Base-by-base conservation (phyloP, 2,888 invertebrate species). In the Eupithecia vulgata region DNA sequence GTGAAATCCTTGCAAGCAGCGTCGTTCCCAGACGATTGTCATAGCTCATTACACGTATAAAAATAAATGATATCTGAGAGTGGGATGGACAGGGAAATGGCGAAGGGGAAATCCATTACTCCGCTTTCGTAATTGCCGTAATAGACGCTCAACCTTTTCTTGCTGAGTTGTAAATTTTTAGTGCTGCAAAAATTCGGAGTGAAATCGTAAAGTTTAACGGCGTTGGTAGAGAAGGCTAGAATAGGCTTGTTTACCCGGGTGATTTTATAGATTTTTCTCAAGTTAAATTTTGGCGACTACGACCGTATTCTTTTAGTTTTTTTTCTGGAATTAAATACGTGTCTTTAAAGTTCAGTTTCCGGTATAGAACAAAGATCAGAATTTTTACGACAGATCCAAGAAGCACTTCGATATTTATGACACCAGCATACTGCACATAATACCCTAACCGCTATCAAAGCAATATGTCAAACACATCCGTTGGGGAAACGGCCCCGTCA, bases 391-490 rank as follows among this genome's bases (percentile, higher is more conserved):
- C 59, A 35, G 40, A 69, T 42, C 61, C 45, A 69, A 69, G 68
- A 42, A 35, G 30, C 48, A 64, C 48, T 66, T 64, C 65, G 65
- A 71, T 71, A 90, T 92, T 91, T 90, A 93, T 87, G 87, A 83
- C 77, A 80, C 86, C 87, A 87, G 86, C 86, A 88, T 75, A 75
- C 76, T 74, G 68, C 71, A 71, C 71, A 70, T 52, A 65, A 71
- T 89, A 81, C 85, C 81, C 83, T 85, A 84, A 88, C 88, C 88
- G 88, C 88, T 89, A 92, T 92, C 91, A 89, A 87, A 90, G 89
- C 90, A 89, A 94, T 93, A 92, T 90, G 93, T 92, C 92, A 92
- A 88, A 90, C 84, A 84, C 92, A 92, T 91, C 91, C 91, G 90
- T 83, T 84, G 85, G 89, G 89, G 88, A 87, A 90, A 90, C 90